Evolutionary conservation across 2,113 vertebrate genomes (phyloP).

Genomic region (Odocoileus hemionus): DNA sequence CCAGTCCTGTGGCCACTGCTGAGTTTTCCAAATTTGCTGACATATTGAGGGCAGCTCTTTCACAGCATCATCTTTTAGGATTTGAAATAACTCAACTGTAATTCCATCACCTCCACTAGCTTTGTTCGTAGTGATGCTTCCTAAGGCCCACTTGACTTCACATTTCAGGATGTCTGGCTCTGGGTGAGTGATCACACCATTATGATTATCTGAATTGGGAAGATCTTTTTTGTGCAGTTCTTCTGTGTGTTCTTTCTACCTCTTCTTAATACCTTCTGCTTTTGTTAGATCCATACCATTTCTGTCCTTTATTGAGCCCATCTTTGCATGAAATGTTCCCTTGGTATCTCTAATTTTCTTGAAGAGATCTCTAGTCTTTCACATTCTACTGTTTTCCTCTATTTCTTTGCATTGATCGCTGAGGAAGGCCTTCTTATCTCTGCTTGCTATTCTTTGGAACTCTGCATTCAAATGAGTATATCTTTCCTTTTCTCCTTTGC

Average conservation of each 20-base stretch:
- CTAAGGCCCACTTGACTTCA: not conserved
- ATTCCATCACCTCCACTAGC: too few species aligned
- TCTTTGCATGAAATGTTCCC: not conserved
- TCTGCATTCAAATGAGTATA: not conserved
- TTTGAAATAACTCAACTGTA: too few species aligned
- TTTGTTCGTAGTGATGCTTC: not conserved
- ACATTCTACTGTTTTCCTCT: not conserved
- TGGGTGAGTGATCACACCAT: not conserved
- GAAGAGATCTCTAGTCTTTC: not conserved
- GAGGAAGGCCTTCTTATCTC: not conserved
- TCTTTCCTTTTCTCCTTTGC: not conserved
- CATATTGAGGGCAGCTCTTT: too few species aligned
- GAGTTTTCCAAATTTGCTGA: too few species aligned
- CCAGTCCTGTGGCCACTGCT: too few species aligned
- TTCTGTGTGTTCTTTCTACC: not conserved
- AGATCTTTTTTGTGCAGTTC: not conserved
- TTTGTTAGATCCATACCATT: not conserved
- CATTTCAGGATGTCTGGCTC: not conserved
- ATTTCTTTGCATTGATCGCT: not conserved
- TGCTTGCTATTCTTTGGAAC: not conserved
- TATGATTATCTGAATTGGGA: fast-evolving
- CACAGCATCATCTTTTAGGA: too few species aligned
- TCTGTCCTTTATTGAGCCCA: not conserved
- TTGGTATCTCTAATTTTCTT: not conserved
- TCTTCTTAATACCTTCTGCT: not conserved